Base-by-base conservation (phyloP, 1,140 invertebrate genomes). In the Diploscapter pachys region DNA sequence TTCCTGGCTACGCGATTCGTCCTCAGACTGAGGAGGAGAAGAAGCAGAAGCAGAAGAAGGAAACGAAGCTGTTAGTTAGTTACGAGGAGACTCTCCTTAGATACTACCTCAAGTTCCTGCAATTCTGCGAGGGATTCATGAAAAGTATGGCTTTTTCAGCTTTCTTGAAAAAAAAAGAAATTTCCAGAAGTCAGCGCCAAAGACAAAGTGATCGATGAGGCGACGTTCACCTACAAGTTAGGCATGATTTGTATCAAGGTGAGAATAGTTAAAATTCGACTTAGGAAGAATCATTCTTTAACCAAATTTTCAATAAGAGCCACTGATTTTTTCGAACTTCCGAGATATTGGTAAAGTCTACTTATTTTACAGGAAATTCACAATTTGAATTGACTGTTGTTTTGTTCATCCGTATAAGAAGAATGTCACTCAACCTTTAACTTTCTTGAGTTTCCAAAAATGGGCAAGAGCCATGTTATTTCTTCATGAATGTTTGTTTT, bases 1-100 rank as follows among this genome's bases (percentile, higher is more conserved):
- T 98, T 72, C 96, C 96, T 1, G 91, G 91, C 49, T 99, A 98
- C 88, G 89, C 90, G 81, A 92, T 98, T 61, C 89, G 91, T 66
- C 79, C 86, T 48, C 89, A 91, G 49, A 90, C 87, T 59, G 86
- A 87, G 5, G 81, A 90, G 90, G 85, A 85, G 72, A 86, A 80
- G 90, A 90, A 85, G 86, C 92, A 84, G 91, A 91, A 89, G 89
- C 90, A 93, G 76, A 94, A 94, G 84, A 95, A 96, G 84, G 93
- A 94, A 57, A 98, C 94, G 0, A 87, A 92, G 73, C 88, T 91
- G n/a, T 84, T 96, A 4, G 90, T 92, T 75, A 91, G 91, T 71
- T 94, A 90, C 88, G 96, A 98, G 87, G 89, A 90, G 76, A 87
- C 89, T 13, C 87, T 99, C 5, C 85, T 98, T 48, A 90, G 90